Base-by-base conservation (phyloP, 2,888 invertebrate genomes). In the Mantis religiosa region DNA sequence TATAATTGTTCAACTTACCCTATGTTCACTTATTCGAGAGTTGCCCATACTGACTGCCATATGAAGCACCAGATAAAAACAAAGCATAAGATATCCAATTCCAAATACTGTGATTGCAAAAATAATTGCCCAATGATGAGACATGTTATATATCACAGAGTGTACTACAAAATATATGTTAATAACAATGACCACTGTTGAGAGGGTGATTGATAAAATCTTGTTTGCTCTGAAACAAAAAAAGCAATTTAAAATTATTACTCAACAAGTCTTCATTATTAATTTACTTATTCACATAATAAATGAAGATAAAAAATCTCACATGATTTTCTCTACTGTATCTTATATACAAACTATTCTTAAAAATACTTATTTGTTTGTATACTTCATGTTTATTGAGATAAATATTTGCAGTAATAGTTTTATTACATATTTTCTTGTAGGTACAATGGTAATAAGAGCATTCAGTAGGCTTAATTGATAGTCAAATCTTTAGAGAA, bases 141-240 rank as follows among this genome's bases (percentile, higher is more conserved):
- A 28, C 9, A 95, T 91, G 2, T 93, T 92, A 9, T 93, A 92
- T 34, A 94, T 92, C 0, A 96, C 95, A 90, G 95, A 95, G 88
- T 94, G 94, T 28, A 95, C 93, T 20, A 97, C 97, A 92, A 97
- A 97, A 92, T 95, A 97, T 90, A 97, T 94, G 93, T 98, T 98
- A 91, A 98, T 97, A 8, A 93, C 93, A 91, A 98, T 97, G 8
- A 98, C 97, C 83, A 96, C 92, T 12, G 96, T 92, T 20, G 97
- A 96, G 54, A 98, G 93, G 6, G 95, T 88, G 30, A 96, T 95
- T 0, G 97, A 94, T 54, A 96, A 93, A 30, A 96, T 93, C 93
- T 96, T 96, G 93, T 96, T 97, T 41, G 94, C 93, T 90, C 97
- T 97, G 93, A 81, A 94, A 95, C 90, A 91, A 91, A 91, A 71